Base-by-base conservation (phyloP, 2,113 vertebrate genomes). In the Scalopus aquaticus region DNA sequence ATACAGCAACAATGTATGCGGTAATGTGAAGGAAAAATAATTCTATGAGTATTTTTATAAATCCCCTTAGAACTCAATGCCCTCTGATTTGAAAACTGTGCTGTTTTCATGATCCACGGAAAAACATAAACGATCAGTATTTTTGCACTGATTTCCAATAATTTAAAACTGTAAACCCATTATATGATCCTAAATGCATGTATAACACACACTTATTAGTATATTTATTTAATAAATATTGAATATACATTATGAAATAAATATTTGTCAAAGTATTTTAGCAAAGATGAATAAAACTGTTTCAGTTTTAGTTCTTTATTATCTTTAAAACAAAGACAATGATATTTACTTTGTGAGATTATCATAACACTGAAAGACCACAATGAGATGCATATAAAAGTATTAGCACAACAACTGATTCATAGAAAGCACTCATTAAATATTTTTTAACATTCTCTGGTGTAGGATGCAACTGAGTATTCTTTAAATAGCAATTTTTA, bases 301-400 rank as follows among this genome's bases (percentile, higher is more conserved):
- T 90, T 60, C 30, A 51, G 10, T 49, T 72, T 37, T 84, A 91
- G 6, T 56, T 46, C 22, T 60, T 65, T 87, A 44, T 32, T 6
- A n/a, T 6, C 49, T 64, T 83, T 95, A 84, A 92, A 74, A 88
- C 67, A 70, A 85, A 82, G n/a, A 42, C 11, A 82, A 39, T 26
- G 32, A 73, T 20, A 91, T 70, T 82, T 44, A 60, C 17, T 51
- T 73, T 65, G 2, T 87, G 62, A 91, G 1, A 67, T 80, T 80
- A 86, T 37, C 44, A 51, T 51, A 9, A 72, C 17, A 65, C 5
- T 46, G 58, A 70, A 81, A 46, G 19, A 77, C 64, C 37, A 76
- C 24, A 64, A 56, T 69, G 26, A 84, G 39, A 86, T 56, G 24
- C 77, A 76, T 86, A 39, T 9, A 19, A 77, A 74, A 49, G 9